These are phyloP conservation scores for Pogonocherus hispidulus DNA, from an alignment of 2,888 invertebrate genomes.

Conservation along the genomic window DNA sequence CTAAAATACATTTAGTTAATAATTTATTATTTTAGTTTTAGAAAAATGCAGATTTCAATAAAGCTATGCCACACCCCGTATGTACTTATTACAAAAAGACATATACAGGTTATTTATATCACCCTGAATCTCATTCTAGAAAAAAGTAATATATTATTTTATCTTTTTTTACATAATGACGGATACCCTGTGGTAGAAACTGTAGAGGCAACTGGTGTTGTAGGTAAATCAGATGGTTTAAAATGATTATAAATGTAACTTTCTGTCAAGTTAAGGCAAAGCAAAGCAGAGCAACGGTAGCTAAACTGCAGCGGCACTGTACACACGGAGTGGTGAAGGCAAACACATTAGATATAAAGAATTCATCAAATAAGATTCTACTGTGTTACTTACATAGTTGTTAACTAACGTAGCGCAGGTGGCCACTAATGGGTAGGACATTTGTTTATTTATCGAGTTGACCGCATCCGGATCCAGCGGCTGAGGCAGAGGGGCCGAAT, in stretches of 20 bases:
- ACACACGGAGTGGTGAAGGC: constrained; percentile 38
- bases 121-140: too few species aligned
- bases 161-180: too few species aligned
- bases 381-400: constrained; percentile 69
- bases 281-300: constrained; percentile 43
- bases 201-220: background rate
- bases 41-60: too few species aligned
- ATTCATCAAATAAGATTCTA: constrained; percentile 23
- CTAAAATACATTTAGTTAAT: too few species aligned
- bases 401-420: constrained; percentile 69
- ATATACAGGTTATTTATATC: too few species aligned
- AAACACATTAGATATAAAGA: constrained; percentile 20
- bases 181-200: too few species aligned
- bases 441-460: constrained; percentile 77
- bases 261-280: constrained; percentile 30
- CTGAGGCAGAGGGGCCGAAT: constrained; percentile 57
- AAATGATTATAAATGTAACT: constrained; percentile 28
- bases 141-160: too few species aligned
- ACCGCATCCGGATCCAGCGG: constrained; percentile 66
- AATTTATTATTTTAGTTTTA: too few species aligned
- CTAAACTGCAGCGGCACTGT: constrained; percentile 44
- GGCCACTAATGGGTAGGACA: constrained; percentile 76
- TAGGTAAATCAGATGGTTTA: background rate
- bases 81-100: too few species aligned
- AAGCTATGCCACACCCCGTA: too few species aligned